phyloP scores from a whole-genome alignment of 2,113 vertebrate genomes.

The Pampusana beccarii region DNA sequence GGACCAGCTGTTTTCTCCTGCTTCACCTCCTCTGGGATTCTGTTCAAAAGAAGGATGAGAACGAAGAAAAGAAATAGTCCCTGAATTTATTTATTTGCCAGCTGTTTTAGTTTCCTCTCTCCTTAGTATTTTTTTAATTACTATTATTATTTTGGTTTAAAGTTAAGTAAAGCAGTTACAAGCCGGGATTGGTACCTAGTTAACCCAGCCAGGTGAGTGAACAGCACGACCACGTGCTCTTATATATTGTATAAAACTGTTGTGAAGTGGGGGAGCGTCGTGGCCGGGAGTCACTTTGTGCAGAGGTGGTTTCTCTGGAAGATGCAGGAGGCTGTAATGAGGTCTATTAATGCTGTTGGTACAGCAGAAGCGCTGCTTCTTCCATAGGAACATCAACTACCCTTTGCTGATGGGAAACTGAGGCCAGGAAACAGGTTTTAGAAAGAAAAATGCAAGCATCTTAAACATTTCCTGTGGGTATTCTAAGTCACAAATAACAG shows the following conservation, averaged over 20 bases:
- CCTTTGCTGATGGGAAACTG: neutral
- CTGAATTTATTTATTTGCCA: rapidly evolving
- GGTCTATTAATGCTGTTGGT: rapidly evolving
- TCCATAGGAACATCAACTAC: rapidly evolving
- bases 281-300: neutral
- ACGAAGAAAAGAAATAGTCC: neutral
- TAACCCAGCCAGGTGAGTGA: conserved; percentile 45
- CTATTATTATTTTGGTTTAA: neutral
- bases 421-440: neutral
- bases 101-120: neutral
- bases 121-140: neutral
- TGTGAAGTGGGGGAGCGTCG: neutral
- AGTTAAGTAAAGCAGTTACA: neutral
- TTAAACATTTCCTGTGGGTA: neutral
- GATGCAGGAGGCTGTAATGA: rapidly evolving
- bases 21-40: neutral
- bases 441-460: neutral
- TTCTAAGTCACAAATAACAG: neutral
- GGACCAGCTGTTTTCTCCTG: neutral
- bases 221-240: neutral
- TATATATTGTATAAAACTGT: rapidly evolving
- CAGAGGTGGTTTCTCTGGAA: neutral
- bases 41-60: neutral
- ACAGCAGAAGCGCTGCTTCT: rapidly evolving
- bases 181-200: neutral